Conservation (phyloP, 2,113 vertebrate species). For the Bucco capensis region DNA sequence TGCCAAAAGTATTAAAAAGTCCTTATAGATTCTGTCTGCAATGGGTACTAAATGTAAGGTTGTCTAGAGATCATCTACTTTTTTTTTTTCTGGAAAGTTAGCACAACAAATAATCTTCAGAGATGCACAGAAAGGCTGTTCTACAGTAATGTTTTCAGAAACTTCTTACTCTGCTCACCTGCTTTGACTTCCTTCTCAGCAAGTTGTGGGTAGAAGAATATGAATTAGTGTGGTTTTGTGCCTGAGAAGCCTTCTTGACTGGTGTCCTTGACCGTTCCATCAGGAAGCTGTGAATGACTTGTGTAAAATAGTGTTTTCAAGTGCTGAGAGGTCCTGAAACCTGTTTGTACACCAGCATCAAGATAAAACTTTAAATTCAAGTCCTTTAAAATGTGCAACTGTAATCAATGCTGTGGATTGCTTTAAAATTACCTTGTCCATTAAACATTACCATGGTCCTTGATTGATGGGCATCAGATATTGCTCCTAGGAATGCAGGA, state of each 20-base stretch:
- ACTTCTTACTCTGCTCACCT: not conserved
- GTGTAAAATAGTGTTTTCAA: not conserved
- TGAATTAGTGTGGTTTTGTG: not conserved
- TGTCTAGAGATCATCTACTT: not conserved
- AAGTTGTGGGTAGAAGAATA: not conserved
- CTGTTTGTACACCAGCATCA: not conserved
- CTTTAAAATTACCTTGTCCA: not conserved
- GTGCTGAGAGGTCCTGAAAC: not conserved
- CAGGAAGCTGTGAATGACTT: not conserved
- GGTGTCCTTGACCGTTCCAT: not conserved
- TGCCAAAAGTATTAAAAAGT: not conserved
- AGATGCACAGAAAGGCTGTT: not conserved
- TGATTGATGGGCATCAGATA: not conserved
- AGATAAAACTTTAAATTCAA: not conserved
- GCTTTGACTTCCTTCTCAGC: not conserved
- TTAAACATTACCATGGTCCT: not conserved
- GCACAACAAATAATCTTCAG: not conserved
- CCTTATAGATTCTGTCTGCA: not conserved
- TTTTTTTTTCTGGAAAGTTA: conserved; percentile 3
- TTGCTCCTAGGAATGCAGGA: not conserved
- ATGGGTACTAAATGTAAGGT: not conserved
- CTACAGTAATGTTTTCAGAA: not conserved
- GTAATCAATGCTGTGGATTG: not conserved
- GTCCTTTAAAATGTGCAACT: not conserved
- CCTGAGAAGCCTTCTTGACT: not conserved